A percentile compares a stretch with the other conserved stretches of the same genome.
Conservation (phyloP, 2,113 vertebrate species). For the Aramus guarauna region DNA sequence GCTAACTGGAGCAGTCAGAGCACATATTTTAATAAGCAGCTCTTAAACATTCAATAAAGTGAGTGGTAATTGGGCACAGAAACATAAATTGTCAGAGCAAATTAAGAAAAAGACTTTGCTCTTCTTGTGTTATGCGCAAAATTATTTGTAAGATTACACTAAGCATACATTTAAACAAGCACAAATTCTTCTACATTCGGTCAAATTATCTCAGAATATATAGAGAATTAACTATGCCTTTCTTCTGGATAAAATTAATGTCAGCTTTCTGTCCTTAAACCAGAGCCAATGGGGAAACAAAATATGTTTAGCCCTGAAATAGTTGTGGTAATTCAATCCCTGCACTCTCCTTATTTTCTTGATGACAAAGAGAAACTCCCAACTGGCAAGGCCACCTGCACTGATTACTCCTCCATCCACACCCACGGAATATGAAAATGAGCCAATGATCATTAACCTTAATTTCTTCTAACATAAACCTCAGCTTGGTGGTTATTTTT, state of each 20-base stretch:
- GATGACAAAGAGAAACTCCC: conserved; percentile 82
- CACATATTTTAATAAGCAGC: conserved; percentile 57
- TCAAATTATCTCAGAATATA: conserved; percentile 68
- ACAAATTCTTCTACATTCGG: conserved; percentile 59
- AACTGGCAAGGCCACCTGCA: conserved; percentile 81
- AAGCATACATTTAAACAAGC: conserved; percentile 69
- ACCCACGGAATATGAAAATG: conserved; percentile 80
- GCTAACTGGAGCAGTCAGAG: conserved; percentile 21
- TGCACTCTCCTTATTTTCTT: conserved; percentile 76
- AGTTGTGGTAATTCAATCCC: conserved; percentile 78
- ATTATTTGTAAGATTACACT: conserved; percentile 69
- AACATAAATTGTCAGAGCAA: conserved; percentile 72
- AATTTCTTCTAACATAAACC: conserved; percentile 81
- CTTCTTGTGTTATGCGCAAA: conserved; percentile 52
- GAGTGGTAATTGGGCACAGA: conserved; percentile 69
- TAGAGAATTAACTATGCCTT: conserved; percentile 50
- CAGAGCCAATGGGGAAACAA: conserved; percentile 75
- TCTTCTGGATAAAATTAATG: conserved; percentile 76
- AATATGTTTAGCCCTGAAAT: conserved; percentile 77
- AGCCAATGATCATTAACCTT: conserved; percentile 82
- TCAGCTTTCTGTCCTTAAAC: conserved; percentile 78
- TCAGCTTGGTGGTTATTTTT: conserved; percentile 7
- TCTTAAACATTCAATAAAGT: conserved; percentile 68
- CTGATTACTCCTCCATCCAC: conserved; percentile 83
- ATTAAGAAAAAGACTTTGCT: conserved; percentile 64